Evolutionary conservation across 2,113 vertebrate genomes (phyloP), one percentile per base, ranked within the genome.

Genomic region (Eretmochelys imbricata): DNA sequence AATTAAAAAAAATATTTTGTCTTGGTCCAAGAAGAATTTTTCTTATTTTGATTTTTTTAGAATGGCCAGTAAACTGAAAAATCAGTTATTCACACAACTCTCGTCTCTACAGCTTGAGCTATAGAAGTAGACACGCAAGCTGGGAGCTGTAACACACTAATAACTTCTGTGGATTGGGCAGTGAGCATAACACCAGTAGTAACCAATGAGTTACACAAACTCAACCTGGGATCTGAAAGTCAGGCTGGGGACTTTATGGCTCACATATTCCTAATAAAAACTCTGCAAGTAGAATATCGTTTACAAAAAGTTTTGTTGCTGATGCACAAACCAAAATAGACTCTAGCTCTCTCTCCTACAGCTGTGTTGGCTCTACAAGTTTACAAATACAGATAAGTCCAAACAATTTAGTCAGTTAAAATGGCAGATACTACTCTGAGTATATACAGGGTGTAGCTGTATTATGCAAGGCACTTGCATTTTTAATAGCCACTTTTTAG

Each of bases 81-180:
- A 65, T 65, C 62, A 35, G 6, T 65, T 65, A 65, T 35, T 65
- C 31, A 31, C 31, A 65, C 29, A 65, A 35, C 6, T 65, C 31
- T 65, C 35, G 31, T 85, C 91, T 93, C 6, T 13, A 69, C 80
- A 50, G 59, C 22, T 82, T 95, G 81, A 89, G 54, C 82, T 79
- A 35, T 38, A 78, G 46, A 55, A 38, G 12, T 50, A 53, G 48
- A 27, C 3, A 3, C 31, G 79, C 84, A 83, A 90, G 54, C 19
- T 90, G 59, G 62, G 65, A 88, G 25, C 38, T 85, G 35, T 79
- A 90, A 27, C 51, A 87, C 11, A 82, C 82, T 50, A 8, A 22
- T 0, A 0, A 50, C 57, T 8, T 0, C 12, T 72, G 24, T 75
- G 14, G 5, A 42, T n/a, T 69, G 25, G 35, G 19, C 38, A 50